Conservation (phyloP, 2,113 vertebrate genomes). For the Nycticryphes semicollaris region DNA sequence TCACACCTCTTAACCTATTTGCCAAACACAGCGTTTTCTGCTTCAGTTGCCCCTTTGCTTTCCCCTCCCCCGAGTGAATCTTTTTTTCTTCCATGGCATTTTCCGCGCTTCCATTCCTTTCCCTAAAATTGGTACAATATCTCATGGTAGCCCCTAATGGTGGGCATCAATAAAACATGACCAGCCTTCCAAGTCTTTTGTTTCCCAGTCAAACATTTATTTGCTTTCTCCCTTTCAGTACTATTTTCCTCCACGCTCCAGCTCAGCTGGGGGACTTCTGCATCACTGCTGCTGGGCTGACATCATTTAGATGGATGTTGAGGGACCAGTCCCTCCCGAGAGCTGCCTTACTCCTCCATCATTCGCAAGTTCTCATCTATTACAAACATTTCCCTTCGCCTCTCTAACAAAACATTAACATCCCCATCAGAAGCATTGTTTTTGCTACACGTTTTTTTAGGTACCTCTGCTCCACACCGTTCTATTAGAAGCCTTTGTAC, state of each 20-base stretch:
- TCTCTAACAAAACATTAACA: neutral
- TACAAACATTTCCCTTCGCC: neutral
- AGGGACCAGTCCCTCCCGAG: neutral
- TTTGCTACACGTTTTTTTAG: neutral
- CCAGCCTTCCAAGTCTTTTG: neutral
- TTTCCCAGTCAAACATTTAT: neutral
- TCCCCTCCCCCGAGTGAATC: neutral
- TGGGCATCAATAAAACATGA: constrained; percentile 34
- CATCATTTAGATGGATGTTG: constrained; percentile 21
- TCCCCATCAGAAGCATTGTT: neutral
- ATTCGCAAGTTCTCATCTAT: neutral
- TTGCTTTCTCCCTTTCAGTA: neutral
- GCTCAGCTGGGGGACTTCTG: constrained; percentile 2
- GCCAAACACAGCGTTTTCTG: neutral
- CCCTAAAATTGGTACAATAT: neutral
- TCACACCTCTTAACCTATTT: neutral
- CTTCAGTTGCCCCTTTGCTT: neutral
- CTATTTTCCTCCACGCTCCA: neutral
- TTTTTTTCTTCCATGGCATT: neutral
- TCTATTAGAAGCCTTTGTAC: constrained; percentile 2
- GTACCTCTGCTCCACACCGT: neutral
- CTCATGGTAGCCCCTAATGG: neutral
- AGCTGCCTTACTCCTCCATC: neutral
- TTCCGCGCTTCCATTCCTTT: neutral
- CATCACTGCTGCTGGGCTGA: neutral